Evolutionary conservation across 2,113 vertebrate species (phyloP).

Genomic region (Zingel zingel): DNA sequence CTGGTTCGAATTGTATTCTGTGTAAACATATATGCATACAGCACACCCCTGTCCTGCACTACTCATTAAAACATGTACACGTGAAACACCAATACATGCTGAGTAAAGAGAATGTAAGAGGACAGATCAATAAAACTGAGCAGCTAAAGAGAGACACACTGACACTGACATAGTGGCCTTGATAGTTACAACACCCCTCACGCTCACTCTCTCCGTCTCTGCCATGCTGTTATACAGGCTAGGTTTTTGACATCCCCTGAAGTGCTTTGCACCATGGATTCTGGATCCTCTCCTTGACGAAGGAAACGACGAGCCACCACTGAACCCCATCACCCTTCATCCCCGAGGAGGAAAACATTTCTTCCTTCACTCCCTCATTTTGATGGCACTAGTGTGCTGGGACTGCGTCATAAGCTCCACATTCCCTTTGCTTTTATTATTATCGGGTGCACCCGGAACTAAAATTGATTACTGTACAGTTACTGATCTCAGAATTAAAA

Average conservation of each 20-base stretch:
- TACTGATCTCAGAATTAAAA: not conserved
- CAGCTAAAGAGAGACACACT: conserved; percentile 5
- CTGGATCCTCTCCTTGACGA: not conserved
- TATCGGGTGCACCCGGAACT: not conserved
- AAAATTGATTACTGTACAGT: too few relatives aligned
- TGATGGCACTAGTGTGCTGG: not conserved
- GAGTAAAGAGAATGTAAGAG: conserved; percentile 35
- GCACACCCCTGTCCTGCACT: not conserved
- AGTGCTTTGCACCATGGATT: not conserved
- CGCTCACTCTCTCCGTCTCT: not conserved
- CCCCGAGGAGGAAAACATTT: not conserved
- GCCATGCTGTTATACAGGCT: not conserved
- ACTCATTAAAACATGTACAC: conserved; percentile 10
- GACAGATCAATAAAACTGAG: conserved; percentile 55
- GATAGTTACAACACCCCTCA: not conserved
- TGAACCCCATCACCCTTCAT: not conserved
- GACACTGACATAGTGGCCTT: conserved; percentile 30
- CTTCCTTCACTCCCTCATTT: not conserved
- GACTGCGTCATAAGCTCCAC: not conserved
- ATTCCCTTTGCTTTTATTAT: not conserved
- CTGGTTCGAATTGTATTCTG: not conserved
- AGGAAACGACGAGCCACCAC: not conserved
- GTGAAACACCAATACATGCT: not conserved
- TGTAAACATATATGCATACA: not conserved
- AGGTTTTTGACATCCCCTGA: not conserved